A percentile compares a stretch with the other conserved stretches of the same genome.
phyloP scores from a whole-genome alignment of 1,140 invertebrate genomes.

The Bombus polaris region DNA sequence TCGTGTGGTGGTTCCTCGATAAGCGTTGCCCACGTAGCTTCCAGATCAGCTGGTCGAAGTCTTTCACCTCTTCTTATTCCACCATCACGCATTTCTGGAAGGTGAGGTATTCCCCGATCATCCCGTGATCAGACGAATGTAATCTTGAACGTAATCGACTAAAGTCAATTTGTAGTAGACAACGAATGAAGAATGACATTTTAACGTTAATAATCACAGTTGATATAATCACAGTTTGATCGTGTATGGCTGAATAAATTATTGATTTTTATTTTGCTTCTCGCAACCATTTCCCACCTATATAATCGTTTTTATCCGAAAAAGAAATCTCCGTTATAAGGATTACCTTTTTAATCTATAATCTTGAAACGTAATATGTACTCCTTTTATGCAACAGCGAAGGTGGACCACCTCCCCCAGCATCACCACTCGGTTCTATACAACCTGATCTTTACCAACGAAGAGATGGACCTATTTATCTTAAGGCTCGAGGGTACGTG shows the following conservation, averaged over 20 bases:
- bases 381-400: constrained; percentile 61
- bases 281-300: background rate
- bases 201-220: too few species aligned
- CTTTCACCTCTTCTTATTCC: constrained; percentile 89
- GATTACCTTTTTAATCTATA: background rate
- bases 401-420: constrained; percentile 81
- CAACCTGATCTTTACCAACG: constrained; percentile 93
- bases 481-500: constrained; percentile 83
- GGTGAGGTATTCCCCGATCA: constrained; percentile 54
- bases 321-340: background rate
- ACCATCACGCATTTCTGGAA: constrained; percentile 82
- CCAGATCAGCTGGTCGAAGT: constrained; percentile 82
- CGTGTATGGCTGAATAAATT: background rate
- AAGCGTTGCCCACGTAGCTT: constrained; percentile 81
- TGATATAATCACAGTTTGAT: background rate
- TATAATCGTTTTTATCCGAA: too few species aligned
- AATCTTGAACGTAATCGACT: background rate
- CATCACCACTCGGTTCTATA: constrained; percentile 91
- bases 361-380: background rate
- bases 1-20: constrained; percentile 77
- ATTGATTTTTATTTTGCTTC: background rate
- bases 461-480: constrained; percentile 88
- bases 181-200: background rate
- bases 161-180: background rate
- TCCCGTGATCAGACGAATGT: background rate